phyloP scores from a whole-genome alignment of 2,113 vertebrate genomes.

The Xiphias gladius region DNA sequence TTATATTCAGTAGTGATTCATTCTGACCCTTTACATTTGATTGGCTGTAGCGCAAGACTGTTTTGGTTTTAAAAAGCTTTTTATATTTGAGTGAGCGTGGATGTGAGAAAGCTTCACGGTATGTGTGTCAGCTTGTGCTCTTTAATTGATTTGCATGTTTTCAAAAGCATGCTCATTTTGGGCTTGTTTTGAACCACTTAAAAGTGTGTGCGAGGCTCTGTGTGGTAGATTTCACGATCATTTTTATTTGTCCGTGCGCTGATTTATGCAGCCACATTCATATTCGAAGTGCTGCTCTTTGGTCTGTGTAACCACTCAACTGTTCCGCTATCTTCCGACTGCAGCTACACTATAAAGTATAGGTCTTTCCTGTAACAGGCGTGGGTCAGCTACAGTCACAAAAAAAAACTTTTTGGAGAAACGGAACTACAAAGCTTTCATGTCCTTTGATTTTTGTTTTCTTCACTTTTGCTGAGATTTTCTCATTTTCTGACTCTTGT shows the following conservation, averaged over 20 bases:
- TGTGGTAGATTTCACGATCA: slow-evolving; percentile 35
- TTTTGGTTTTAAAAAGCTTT: neutral
- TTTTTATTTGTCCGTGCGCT: slow-evolving; percentile 43
- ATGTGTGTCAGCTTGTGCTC: neutral
- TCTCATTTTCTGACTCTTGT: slow-evolving; percentile 26
- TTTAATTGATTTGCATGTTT: slow-evolving; percentile 9
- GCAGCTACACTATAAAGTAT: slow-evolving; percentile 57
- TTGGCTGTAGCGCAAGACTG: slow-evolving; percentile 3
- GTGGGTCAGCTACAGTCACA: slow-evolving; percentile 12
- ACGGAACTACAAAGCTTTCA: slow-evolving; percentile 34
- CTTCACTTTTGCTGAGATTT: slow-evolving; percentile 20
- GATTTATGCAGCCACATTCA: slow-evolving; percentile 59
- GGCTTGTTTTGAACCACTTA: slow-evolving; percentile 6
- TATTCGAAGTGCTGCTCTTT: slow-evolving; percentile 60
- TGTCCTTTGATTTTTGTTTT: slow-evolving; percentile 15
- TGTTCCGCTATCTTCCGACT: slow-evolving; percentile 48
- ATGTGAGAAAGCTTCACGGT: neutral
- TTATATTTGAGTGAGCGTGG: neutral
- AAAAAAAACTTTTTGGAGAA: slow-evolving; percentile 19
- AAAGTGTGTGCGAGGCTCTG: slow-evolving; percentile 2
- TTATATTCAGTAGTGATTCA: neutral
- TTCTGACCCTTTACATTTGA: slow-evolving; percentile 2
- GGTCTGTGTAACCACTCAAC: slow-evolving; percentile 51
- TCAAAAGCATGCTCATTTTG: slow-evolving; percentile 7
- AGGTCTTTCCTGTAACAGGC: slow-evolving; percentile 40